Base-by-base conservation (phyloP, 2,113 vertebrate genomes). In the Neofelis nebulosa region DNA sequence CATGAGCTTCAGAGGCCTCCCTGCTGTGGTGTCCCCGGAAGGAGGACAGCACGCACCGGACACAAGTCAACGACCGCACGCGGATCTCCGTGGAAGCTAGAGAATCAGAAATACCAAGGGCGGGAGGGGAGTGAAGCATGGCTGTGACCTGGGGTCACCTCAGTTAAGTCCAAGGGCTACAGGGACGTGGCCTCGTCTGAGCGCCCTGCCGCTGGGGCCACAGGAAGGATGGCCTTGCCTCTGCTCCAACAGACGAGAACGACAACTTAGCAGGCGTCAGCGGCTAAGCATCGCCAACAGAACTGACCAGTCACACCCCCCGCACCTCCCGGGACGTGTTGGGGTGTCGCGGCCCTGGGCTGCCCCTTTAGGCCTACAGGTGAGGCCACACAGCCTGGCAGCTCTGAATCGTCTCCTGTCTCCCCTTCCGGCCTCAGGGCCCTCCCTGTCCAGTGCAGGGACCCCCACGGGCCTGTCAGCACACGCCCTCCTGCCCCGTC, bases 291-390 rank as follows among this genome's bases (percentile, higher is more conserved):
- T 27, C 23, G 38, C 13, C 23, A 3, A 6, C 36, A 13, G 27
- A 57, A 2, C 0, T 79, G 76, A 31, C 8, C 14, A 3, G 19
- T 23, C 19, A 38, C 48, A 88, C 10, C 7, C 10, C n/a, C 7
- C 12, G 4, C 11, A 19, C 23, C 50, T 6, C 2, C n/a, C 27
- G 6, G 48, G 66, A 52, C 4, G 50, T n/a, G 29, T 1, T 0
- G 3, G 5, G 15, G 50, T 4, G n/a, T 69, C 9, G 19, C 6
- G 4, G 66, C 33, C 52, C 48, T 18, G 14, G 36, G 85, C n/a
- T 11, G 66, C 16, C 25, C 2, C 48, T n/a, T 31, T 5, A 11
- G 74, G 66, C 48, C n/a, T 29, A 31, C 12, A 27, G n/a, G n/a
- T 19, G 68, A 55, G 25, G 27, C 48, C n/a, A 19, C n/a, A 5